Base-by-base conservation (phyloP, 2,888 invertebrate species). In the Oxytorus armatus region DNA sequence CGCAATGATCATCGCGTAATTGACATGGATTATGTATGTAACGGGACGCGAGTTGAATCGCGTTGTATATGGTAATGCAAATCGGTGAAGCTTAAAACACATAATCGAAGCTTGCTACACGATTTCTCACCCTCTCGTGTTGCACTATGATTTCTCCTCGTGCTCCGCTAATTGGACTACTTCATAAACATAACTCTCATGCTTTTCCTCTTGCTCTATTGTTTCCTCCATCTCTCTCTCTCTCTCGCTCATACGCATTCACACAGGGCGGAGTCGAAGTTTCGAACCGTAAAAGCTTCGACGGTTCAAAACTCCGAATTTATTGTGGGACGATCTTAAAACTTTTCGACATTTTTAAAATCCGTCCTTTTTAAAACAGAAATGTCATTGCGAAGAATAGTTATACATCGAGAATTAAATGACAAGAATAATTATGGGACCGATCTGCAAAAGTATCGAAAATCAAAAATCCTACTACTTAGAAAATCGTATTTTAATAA, bases 131-230 rank as follows among this genome's bases (percentile, higher is more conserved):
- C 33, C 8, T 25, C 33, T 39, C 49, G 14, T 63, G 42, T 21
- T 57, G 33, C 47, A 51, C 23, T 51, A 10, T 23, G 23, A 21
- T 51, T 23, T 51, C 51, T n/a, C 33, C 3, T 23, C n/a, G 82
- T 76, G 47, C 47, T 80, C 82, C n/a, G n/a, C 85, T 87, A 88
- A 88, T 88, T 86, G 87, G 85, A 80, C 82, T 79, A 83, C 84
- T 86, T 87, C 86, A 86, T 87, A 87, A 87, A 86, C 88, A 87
- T 85, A 84, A 82, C 79, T 85, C 77, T 80, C 75, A 53, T 59
- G 65, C 69, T 65, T 47, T 23, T 18, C 16, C 25, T 18, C 36
- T 39, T 47, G 33, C 42, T 21, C 42, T 3, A n/a, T 11, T 14
- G n/a, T 10, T 39, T 47, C 23, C 42, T 21, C 42, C 1, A n/a